Evolutionary conservation across 2,113 vertebrate genomes (phyloP), one percentile per base, ranked within the genome.

Genomic region (Willisornis vidua): DNA sequence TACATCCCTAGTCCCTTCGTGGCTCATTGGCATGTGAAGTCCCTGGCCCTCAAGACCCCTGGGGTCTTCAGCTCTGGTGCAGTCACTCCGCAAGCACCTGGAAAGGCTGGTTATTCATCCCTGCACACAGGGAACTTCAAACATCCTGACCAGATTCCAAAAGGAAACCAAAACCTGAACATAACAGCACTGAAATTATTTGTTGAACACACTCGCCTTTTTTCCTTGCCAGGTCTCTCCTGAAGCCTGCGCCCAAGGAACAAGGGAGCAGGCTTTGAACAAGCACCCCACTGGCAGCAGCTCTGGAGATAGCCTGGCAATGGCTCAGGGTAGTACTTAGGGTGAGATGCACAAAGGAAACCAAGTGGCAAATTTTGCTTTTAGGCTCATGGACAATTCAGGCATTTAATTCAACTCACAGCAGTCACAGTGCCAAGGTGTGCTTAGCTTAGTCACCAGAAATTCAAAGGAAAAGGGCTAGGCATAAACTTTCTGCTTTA

Each of bases 11-110:
- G 28, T 26, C 8, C 5, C 4, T 0, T 23, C 1, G 0, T 22
- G 16, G 15, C 48, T 28, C 1, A 0, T 1, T 25, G 26, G 33
- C 2, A 1, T 14, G 31, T 3, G 0, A 3, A n/a, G 29, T 14
- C n/a, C 8, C n/a, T 2, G 3, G 1, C 28, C 15, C 15, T 25
- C 0, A 1, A 26, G 14, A 13, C 66, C 43, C 29, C 35, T 1
- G 2, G 24, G 20, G 6, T 67, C 62, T 58, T 14, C 20, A 61
- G 6, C 11, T 54, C 43, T 4, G 1, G 3, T 17, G 31, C 19
- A 48, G 45, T 29, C 14, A 7, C 17, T 19, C 1, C 0, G 26
- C 9, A 37, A 62, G 52, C 25, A 62, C 31, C 16, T 1, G 8
- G 55, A 3, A 19, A 37, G n/a, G 22, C 10, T 41, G 57, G 14